Evolutionary conservation across 1,140 invertebrate species (phyloP), one percentile per base, ranked within the genome.

Genomic region (Drosophila arizonae): DNA sequence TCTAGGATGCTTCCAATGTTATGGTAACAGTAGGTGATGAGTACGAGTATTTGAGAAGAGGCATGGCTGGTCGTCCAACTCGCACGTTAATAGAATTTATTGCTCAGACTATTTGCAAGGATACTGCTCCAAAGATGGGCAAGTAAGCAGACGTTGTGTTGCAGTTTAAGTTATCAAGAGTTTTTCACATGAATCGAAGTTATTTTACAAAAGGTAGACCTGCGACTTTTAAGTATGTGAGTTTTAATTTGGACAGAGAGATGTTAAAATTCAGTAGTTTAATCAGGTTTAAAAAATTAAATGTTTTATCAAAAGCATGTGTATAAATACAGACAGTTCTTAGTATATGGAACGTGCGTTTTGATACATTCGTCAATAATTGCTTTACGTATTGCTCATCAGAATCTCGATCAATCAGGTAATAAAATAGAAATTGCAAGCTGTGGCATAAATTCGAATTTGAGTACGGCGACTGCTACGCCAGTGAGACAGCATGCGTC

Each of bases 31-130:
- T 67, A 5, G 90, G 90, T 6, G 57, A 54, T 4, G 94, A 96
- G 41, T 93, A 95, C 46, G 88, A 87, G 54, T 91, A 92, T 65
- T 41, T 92, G 56, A 75, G 90, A 8, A 30, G 70, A 30, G 95
- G 95, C 50, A 96, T 97, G 95, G 94, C 95, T 56, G 96, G 96
- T 6, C 93, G 96, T 39, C 97, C 97, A 3, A 96, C 96, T 0
- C 93, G 97, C 79, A 97, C 96, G 2, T 85, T 97, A 0, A 94
- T 97, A 17, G 94, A 97, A 82, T 95, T 97, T 72, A 92, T 97
- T 57, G 90, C 90, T 6, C 90, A 91, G 50, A 90, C 81, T 2
- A 91, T 91, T 61, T 91, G 90, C 64, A 91, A 90, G 57, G 90
- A 91, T 55, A 90, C 90, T 13, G 90, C 87, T 9, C 90, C 90